Evolutionary conservation across 2,797 vertebrate species (phyloP), one percentile per base, ranked within the genome.

Genomic region (Lithobates sylvaticus): DNA sequence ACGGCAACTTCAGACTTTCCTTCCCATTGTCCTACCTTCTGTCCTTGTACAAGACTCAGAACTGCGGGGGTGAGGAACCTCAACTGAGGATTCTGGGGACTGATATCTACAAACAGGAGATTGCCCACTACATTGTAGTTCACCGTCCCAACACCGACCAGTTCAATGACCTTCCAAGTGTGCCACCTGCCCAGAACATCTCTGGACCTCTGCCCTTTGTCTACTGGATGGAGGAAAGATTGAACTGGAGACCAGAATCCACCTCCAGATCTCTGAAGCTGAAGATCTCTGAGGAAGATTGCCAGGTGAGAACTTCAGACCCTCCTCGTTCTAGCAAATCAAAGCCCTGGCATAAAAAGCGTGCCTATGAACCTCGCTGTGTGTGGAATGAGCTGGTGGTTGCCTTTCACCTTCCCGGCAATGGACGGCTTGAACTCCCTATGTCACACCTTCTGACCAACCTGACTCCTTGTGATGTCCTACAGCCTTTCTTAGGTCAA

Each of bases 371-470:
- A 64, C 61, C 61, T 8, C n/a, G 61, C 6, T 78, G 83, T 64
- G 75, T 84, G 23, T 84, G 83, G 83, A 84, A 84, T 75, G 65
- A 84, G 3, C 75, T 84, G 75, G 67, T 84, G 23, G 13, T 84
- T 2, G 34, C 83, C 39, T 84, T 84, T 67, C 76, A 84, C 10
- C 67, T 84, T 5, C 83, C 75, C n/a, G 16, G 9, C 23, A 8
- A 39, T 15, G 18, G 50, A 26, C 15, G 27, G 7, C 83, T 84
- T 3, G 10, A 32, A 7, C 54, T 84, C 50, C 75, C 83, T 8
- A 1, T 1, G 54, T 21, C 27, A 9, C 3, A 71, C 2, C 50
- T 84, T 21, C 29, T 71, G 16, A n/a, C 8, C 4, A 78, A 32
- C 34, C 47, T 84, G 75, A 36, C 34, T 3, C 32, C 67, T 26